Percentiles rank a stretch among this genome's conserved stretches.
Conservation (phyloP, 2,797 vertebrate species). For the Enteromius paludinosus region DNA sequence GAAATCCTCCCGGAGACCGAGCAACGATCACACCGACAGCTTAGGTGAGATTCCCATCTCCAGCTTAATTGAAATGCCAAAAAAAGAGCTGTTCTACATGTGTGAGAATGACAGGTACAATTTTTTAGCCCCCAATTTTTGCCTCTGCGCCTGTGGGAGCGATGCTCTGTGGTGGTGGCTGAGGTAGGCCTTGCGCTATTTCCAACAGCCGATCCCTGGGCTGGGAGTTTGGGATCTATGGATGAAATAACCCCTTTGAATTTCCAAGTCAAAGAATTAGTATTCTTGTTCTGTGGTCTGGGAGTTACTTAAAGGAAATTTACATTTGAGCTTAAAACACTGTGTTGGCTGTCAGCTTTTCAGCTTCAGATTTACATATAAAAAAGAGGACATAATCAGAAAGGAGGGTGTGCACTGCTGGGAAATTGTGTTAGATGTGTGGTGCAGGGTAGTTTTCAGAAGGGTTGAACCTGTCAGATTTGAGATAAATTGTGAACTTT, state of each 20-base stretch:
- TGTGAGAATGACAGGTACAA: slow-evolving; percentile 54
- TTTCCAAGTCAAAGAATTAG: slow-evolving; percentile 32
- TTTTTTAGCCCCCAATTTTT: slow-evolving; percentile 46
- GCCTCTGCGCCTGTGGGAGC: slow-evolving; percentile 37
- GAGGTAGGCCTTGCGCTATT: slow-evolving; percentile 49
- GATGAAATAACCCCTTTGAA: slow-evolving; percentile 40
- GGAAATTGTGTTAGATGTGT: slow-evolving; percentile 7
- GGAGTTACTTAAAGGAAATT: slow-evolving; percentile 33
- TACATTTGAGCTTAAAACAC: slow-evolving; percentile 21
- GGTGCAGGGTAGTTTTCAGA: not conserved
- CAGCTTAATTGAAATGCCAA: slow-evolving; percentile 63
- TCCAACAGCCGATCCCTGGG: slow-evolving; percentile 47
- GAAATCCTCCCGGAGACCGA: slow-evolving; percentile 37
- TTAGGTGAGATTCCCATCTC: slow-evolving; percentile 52
- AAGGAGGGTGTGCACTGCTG: not conserved
- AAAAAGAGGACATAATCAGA: slow-evolving; percentile 31
- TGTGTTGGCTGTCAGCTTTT: slow-evolving; percentile 23
- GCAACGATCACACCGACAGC: slow-evolving; percentile 47
- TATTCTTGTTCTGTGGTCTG: slow-evolving; percentile 33
- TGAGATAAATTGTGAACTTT: not conserved
- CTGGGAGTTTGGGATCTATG: slow-evolving; percentile 52
- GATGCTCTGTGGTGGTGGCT: slow-evolving; percentile 40
- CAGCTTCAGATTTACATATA: slow-evolving; percentile 25
- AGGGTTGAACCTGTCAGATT: slow-evolving; percentile 4
- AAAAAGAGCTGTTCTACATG: slow-evolving; percentile 60